phyloP scores from a whole-genome alignment of 2,113 vertebrate species.

The Sphyrna mokarran region DNA sequence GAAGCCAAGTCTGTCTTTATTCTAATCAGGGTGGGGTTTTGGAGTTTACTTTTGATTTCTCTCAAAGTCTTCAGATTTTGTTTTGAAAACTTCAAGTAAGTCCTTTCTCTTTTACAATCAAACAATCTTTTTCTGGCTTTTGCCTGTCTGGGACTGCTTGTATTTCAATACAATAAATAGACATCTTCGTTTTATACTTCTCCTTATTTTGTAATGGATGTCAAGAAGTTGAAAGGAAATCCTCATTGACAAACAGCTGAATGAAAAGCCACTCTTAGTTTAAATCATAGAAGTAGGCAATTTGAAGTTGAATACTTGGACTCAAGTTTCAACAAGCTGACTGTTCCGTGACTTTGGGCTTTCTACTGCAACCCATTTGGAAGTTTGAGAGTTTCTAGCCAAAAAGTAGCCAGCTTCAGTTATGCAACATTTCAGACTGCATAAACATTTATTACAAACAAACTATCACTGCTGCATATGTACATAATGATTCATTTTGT shows the following conservation, averaged over 20 bases:
- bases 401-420: constrained; percentile 15
- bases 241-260: not conserved
- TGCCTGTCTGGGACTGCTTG: not conserved
- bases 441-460: constrained; percentile 29
- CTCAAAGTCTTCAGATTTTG: not conserved
- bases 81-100: not conserved
- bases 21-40: not conserved
- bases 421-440: constrained; percentile 29
- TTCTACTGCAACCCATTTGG: not conserved
- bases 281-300: not conserved
- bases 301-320: not conserved
- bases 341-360: not conserved
- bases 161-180: not conserved
- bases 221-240: not conserved
- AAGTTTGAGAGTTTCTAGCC: not conserved
- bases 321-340: constrained; percentile 8
- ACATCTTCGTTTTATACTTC: not conserved
- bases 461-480: constrained; percentile 20
- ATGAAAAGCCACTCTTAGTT: not conserved
- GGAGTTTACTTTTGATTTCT: not conserved
- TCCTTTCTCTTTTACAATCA: not conserved
- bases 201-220: not conserved
- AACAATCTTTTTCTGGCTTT: not conserved
- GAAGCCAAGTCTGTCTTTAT: not conserved
- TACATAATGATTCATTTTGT: constrained; percentile 29